Evolutionary conservation across 2,797 vertebrate species (phyloP), one percentile per base, ranked within the genome.

Genomic region (Melanotaenia trifasciata): DNA sequence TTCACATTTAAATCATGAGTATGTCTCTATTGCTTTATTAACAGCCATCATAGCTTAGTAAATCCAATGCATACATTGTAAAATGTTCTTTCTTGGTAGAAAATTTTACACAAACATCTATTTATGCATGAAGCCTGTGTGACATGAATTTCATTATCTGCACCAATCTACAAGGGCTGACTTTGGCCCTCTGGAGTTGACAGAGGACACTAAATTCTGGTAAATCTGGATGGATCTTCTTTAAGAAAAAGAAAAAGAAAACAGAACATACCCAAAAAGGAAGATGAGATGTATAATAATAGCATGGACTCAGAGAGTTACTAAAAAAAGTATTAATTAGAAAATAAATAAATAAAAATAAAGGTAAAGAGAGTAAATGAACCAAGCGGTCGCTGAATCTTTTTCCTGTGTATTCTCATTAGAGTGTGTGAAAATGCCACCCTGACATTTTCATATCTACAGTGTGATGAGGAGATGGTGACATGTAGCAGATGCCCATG

Each of bases 391-490:
- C 30, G 16, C 58, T 40, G 32, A 22, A 53, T 67, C 24, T 26
- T 56, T 57, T 63, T 50, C 51, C 70, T 58, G 38, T 63, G 64
- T 28, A 66, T 73, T 76, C 58, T 76, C 2, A 4, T n/a, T 65
- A 57, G 33, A 68, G 62, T 2, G 30, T 51, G 62, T 0, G 11
- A 76, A 77, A 88, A 86, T 79, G 77, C 78, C 83, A 81, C 62
- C 58, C 50, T 82, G 82, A 87, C 82, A 85, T 84, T 86, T 86
- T 68, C 32, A 28, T 61, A 74, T 83, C 67, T 69, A 13, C 4
- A 40, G 72, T 43, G 64, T 30, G 72, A 36, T 30, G 57, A 36
- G 38, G 58, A 64, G 59, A 57, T 1, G 60, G 16, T 43, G 70
- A 53, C 30, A 11, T 38, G 32, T 10, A 30, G 24, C 65, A 33